Base-by-base conservation (phyloP, 1,140 invertebrate species). In the Prorops nasuta region DNA sequence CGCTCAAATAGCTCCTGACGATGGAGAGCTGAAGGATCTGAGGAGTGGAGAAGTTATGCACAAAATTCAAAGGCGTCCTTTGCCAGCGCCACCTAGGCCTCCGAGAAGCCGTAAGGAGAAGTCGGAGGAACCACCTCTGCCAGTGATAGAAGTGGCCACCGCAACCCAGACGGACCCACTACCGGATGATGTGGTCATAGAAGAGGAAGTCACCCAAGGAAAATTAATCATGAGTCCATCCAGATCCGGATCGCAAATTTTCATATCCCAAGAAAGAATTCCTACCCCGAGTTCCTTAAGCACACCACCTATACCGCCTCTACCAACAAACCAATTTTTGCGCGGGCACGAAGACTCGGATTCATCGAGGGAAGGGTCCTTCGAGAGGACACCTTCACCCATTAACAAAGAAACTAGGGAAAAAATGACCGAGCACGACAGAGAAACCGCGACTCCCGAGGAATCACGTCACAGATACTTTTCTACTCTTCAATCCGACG, bases 131-230 rank as follows among this genome's bases (percentile, higher is more conserved):
- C n/a, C 47, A 49, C 44, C 56, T 51, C 43, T 49, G 6, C 44
- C 39, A 18, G 52, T 51, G 24, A 53, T 17, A 38, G 83, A 91
- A 72, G 83, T 84, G 16, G 86, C 87, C 57, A 83, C 88, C 2
- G 88, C 87, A 1, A 90, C 87, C 0, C 90, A 91, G 73, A 91
- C 89, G 1, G 89, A 91, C 72, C 87, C 88, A 0, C 60, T 91
- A 16, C 87, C 88, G 1, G 87, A 90, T 63, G 88, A 89, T 60
- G 80, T 88, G 49, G 79, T 87, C 18, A 88, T 83, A 40, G 84
- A 88, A 61, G 86, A 77, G 18, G 74, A 76, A 40, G 54, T 77
- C 12, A 76, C 68, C 0, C 67, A 70, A 35, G 75, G 71, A 0
- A 76, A 74, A 17, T 51, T 76, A 7, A 51, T 76, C 0, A 62